Evolutionary conservation across 2,888 invertebrate species (phyloP).

Genomic region (Amphipoea lucens): DNA sequence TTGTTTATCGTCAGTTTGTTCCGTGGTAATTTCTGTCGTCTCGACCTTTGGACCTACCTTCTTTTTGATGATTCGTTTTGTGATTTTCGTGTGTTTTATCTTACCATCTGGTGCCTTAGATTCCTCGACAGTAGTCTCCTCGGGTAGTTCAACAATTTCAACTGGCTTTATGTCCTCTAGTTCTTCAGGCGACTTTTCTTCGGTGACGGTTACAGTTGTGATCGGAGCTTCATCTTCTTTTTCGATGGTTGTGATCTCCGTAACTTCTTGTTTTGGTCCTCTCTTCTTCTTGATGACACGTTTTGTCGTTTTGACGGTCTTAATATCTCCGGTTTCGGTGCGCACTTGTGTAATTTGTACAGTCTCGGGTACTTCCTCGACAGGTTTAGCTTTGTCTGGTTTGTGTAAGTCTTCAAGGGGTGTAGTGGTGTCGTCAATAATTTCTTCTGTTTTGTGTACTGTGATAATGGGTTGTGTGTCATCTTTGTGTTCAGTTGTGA

Average conservation of each 20-base stretch:
- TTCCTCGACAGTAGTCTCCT: background rate
- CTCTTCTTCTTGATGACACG: background rate
- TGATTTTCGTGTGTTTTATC: background rate
- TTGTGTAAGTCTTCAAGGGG: conserved; percentile 26
- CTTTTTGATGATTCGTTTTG: background rate
- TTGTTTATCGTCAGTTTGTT: background rate
- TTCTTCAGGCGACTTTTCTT: background rate
- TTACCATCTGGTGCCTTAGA: background rate
- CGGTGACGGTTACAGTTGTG: background rate
- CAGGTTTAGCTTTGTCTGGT: conserved; percentile 28
- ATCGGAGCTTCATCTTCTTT: background rate
- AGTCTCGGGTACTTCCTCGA: conserved; percentile 37
- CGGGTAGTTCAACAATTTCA: background rate
- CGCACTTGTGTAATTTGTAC: conserved; percentile 37
- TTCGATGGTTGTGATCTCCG: background rate
- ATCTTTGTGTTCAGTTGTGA: conserved; percentile 42
- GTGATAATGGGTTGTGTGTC: conserved; percentile 43
- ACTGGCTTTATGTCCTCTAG: background rate
- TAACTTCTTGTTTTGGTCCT: background rate
- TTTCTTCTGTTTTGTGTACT: conserved; percentile 32
- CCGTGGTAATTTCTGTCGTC: background rate
- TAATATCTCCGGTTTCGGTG: conserved; percentile 71
- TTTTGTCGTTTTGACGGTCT: conserved; percentile 67
- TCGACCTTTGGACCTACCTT: background rate
- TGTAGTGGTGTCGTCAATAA: conserved; percentile 39